Evolutionary conservation across 2,797 vertebrate genomes (phyloP), one percentile per base, ranked within the genome.

Genomic region (Falco rusticolus): DNA sequence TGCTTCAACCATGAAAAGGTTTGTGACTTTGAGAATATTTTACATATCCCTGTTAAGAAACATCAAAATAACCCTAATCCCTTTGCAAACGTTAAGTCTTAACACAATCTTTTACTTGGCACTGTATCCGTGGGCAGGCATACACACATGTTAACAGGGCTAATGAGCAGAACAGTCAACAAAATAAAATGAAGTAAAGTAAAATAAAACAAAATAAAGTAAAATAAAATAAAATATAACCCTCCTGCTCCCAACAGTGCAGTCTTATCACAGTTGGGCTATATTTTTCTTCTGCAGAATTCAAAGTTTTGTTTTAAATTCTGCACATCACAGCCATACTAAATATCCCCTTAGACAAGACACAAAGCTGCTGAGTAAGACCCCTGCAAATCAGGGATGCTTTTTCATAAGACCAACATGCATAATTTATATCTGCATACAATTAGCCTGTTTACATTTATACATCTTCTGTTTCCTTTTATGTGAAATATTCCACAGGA

Each of bases 381-480:
- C 92, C 97, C 95, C 96, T 98, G 98, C 97, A 98, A 98, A 98
- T 98, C 97, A 98, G 97, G 94, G 84, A 97, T 95, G 97, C 97
- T 98, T 98, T 98, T 98, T 98, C 98, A 98, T 98, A 98, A 98
- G 97, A 96, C 96, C 97, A 98, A 96, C 98, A 98, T 98, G 97
- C 98, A 98, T 98, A 98, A 98, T 98, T 98, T 98, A 98, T 98
- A 96, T 97, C 98, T 98, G 98, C 98, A 98, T 98, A 98, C 97
- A 98, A 98, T 98, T 98, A 98, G 98, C 98, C 98, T 98, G 98
- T 98, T 98, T 98, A 98, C 98, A 98, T 98, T 98, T 97, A 98
- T 97, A 97, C 97, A 97, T 97, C 97, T 98, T 97, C 97, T 96
- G 90, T 97, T 98, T 97, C 96, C 95, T 98, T 98, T 98, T 97